Evolutionary conservation across 2,113 vertebrate species (phyloP).

Genomic region (Manacus vitellinus): DNA sequence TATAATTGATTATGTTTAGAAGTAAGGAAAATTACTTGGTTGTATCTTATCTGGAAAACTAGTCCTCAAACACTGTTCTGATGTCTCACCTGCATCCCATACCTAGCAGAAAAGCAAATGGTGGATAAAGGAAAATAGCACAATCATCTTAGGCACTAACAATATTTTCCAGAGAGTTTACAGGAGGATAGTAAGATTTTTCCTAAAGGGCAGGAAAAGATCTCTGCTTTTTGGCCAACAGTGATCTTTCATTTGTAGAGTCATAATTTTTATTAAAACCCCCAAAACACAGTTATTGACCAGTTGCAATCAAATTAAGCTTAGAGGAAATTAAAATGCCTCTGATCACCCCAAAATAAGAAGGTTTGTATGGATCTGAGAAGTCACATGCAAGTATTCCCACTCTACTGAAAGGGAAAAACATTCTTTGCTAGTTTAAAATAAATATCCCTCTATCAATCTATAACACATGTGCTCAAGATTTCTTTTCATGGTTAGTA

Average conservation of each 20-base stretch:
- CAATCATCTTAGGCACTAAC: background rate
- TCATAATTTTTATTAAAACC: background rate
- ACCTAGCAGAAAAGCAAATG: background rate
- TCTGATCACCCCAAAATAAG: background rate
- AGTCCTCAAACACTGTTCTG: background rate
- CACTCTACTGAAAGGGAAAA: background rate
- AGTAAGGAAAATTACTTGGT: background rate
- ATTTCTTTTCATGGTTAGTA: background rate
- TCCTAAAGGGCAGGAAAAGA: background rate
- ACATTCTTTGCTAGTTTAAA: background rate
- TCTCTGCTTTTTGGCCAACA: background rate
- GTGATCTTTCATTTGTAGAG: background rate
- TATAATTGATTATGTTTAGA: background rate
- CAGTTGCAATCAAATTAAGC: background rate
- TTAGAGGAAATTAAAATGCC: background rate
- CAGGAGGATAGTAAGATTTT: background rate
- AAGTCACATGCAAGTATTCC: background rate
- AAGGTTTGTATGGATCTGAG: background rate
- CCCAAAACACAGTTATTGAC: background rate
- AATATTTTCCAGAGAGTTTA: background rate
- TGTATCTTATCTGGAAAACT: background rate
- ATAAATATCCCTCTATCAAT: background rate
- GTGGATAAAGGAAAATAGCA: background rate
- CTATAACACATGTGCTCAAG: fast-evolving
- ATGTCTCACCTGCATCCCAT: background rate